Percentiles rank a stretch among this genome's conserved stretches.
Evolutionary conservation across 2,113 vertebrate species (phyloP).

Genomic region (Himantopus leucocephalus): DNA sequence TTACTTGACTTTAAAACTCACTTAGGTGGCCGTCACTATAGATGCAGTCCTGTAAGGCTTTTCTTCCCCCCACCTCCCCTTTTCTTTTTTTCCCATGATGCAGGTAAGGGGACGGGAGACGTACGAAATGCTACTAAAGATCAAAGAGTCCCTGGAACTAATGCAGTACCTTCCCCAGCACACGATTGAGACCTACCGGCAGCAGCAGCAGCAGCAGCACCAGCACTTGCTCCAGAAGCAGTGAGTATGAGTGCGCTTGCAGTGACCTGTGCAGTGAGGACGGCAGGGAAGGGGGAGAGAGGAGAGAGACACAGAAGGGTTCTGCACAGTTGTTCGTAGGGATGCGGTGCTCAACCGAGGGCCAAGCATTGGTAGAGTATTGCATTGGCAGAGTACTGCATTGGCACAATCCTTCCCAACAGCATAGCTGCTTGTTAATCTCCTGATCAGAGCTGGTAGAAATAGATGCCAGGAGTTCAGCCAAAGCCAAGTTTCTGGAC

Average conservation of each 20-base stretch:
- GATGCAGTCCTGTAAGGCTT: neutral
- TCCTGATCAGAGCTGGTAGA: neutral
- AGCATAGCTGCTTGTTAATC: neutral
- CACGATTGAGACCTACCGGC: constrained; percentile 95
- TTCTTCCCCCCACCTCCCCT: neutral
- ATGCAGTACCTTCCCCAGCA: constrained; percentile 98
- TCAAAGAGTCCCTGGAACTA: constrained; percentile 97
- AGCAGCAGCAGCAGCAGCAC: constrained; percentile 98
- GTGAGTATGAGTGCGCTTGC: constrained; percentile 79
- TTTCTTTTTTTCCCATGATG: neutral
- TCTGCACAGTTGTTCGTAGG: neutral
- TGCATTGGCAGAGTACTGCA: neutral
- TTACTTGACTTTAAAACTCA: neutral
- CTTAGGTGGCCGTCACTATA: neutral
- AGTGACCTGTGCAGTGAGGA: neutral
- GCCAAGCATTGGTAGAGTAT: neutral
- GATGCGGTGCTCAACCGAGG: neutral
- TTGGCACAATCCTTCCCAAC: neutral
- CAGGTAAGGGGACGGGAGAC: constrained; percentile 98
- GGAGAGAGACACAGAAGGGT: constrained; percentile 53
- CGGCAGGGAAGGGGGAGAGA: neutral
- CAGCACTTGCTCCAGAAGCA: constrained; percentile 98
- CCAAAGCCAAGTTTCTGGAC: neutral
- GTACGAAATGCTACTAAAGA: constrained; percentile 96
- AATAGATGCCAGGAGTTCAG: neutral